These are phyloP conservation scores for Speoplatyrhinus poulsoni DNA, from an alignment of 2,113 vertebrate genomes.

Conservation along the genomic window DNA sequence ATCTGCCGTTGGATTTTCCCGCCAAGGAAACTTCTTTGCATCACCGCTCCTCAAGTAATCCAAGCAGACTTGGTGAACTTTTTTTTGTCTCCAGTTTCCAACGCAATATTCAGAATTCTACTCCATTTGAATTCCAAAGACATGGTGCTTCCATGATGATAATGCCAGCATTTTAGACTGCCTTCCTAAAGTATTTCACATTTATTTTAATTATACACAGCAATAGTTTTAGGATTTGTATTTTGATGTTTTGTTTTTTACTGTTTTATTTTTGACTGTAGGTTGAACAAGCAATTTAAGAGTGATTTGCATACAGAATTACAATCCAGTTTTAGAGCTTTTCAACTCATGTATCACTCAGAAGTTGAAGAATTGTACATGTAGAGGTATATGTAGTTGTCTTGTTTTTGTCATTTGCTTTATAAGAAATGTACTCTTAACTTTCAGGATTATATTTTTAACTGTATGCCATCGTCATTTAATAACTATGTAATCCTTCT, in stretches of 20 bases:
- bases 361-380: constrained; percentile 46
- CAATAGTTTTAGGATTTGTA: constrained; percentile 8
- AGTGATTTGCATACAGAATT: not conserved
- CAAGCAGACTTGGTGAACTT: not conserved
- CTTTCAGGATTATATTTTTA: not conserved
- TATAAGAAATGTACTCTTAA: not conserved
- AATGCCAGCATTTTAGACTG: not conserved
- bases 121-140: constrained; percentile 11
- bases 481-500: not conserved
- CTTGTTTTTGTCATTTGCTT: constrained; percentile 28
- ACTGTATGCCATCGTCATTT: not conserved
- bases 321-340: constrained; percentile 26
- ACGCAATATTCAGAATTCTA: constrained; percentile 14
- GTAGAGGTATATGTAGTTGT: constrained; percentile 2
- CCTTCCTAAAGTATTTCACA: not conserved
- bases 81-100: not conserved
- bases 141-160: constrained; percentile 2
- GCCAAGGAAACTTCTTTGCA: constrained; percentile 89
- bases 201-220: constrained; percentile 30
- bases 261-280: constrained; percentile 4
- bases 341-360: constrained; percentile 74
- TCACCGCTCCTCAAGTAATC: constrained; percentile 88
- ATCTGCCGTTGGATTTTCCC: constrained; percentile 77
- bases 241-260: constrained; percentile 18
- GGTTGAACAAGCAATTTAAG: constrained; percentile 2